Evolutionary conservation across 2,797 vertebrate species (phyloP), one percentile per base, ranked within the genome.

Genomic region (Mus caroli): DNA sequence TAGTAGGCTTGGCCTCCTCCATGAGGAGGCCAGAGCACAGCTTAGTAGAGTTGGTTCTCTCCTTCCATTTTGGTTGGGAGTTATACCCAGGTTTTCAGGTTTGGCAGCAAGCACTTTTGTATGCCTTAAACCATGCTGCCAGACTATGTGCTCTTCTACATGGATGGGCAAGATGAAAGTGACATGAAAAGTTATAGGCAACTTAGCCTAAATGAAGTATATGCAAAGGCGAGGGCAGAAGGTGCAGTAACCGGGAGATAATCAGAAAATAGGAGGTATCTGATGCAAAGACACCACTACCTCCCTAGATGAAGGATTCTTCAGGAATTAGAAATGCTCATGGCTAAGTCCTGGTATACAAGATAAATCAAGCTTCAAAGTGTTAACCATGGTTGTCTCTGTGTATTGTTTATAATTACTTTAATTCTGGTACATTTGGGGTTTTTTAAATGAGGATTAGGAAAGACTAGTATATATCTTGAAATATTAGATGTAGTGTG

Each of bases 371-470:
- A 40, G 56, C 52, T 89, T 93, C 17, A 78, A 84, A 83, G n/a
- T 52, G 22, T 1, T 40, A 50, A 60, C 19, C 24, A 3, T 92
- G n/a, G 15, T 31, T 94, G 64, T 88, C 64, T 54, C 50, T 56
- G 37, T 43, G 15, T 80, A 54, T 94, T 87, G 60, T 69, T 76
- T 43, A 50, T 73, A 31, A n/a, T 37, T 91, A 82, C 76, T 92
- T 43, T 71, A 76, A 88, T 86, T 7, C 64, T 88, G 64, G 71
- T 85, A 78, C 43, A 73, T 46, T 95, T 85, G 73, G 88, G 91
- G 77, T 85, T 92, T 85, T 69, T 15, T 93, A 85, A 94, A 80
- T 88, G 52, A 85, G 8, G 71, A 75, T 92, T 43, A 37, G 43
- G 90, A 40, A 92, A 95, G 71, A 37, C n/a, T 58, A 54, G 43